phyloP scores from a whole-genome alignment of 2,797 vertebrate species.

The Muscicapa comitata region DNA sequence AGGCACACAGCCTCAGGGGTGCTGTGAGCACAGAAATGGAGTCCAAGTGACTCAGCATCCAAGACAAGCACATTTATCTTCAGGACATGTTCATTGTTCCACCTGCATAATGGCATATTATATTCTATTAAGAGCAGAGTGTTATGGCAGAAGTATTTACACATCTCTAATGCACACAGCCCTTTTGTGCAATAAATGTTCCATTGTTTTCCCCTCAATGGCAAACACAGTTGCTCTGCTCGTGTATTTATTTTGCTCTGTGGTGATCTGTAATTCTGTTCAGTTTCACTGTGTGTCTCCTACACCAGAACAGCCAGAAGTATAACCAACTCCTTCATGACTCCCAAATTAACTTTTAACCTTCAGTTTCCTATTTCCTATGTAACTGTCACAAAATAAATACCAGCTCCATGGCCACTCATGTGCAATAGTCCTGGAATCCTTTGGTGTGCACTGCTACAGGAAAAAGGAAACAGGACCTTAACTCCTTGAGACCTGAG shows the following conservation, averaged over 20 bases:
- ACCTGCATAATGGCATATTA: not conserved
- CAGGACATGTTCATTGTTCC: not conserved
- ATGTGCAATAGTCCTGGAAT: not conserved
- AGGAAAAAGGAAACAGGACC: not conserved
- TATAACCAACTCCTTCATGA: not conserved
- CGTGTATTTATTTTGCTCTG: not conserved
- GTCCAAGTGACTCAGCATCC: not conserved
- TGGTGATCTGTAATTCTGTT: not conserved
- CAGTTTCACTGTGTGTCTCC: not conserved
- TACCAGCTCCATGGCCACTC: not conserved
- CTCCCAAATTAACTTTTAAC: slow-evolving; percentile 30
- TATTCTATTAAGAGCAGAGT: not conserved
- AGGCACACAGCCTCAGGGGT: not conserved
- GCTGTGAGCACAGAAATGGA: not conserved
- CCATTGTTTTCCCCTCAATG: not conserved
- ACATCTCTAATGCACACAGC: not conserved
- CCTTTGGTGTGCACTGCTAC: not conserved
- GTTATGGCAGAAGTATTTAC: not conserved
- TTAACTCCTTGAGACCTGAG: not conserved
- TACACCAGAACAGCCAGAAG: not conserved
- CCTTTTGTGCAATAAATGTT: not conserved
- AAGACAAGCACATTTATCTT: not conserved
- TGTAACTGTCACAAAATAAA: not conserved
- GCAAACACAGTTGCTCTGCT: not conserved
- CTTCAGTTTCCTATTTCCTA: slow-evolving; percentile 30